phyloP scores from a whole-genome alignment of 2,113 vertebrate species.

The Promerops cafer region DNA sequence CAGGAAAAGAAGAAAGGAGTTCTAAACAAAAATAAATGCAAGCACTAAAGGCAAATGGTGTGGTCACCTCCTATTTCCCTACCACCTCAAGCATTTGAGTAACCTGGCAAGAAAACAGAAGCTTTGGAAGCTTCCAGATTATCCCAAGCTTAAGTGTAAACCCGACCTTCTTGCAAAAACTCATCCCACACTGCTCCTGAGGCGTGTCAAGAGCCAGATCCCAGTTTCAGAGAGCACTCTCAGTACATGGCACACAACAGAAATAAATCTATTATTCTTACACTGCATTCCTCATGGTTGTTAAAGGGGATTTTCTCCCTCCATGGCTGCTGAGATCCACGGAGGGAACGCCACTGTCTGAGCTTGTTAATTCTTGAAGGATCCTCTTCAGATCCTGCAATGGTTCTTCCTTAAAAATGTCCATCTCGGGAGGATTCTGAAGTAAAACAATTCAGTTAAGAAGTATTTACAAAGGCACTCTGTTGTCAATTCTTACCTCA shows the following conservation, averaged over 20 bases:
- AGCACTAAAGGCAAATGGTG: not conserved
- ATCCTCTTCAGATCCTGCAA: constrained; percentile 66
- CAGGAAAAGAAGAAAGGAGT: not conserved
- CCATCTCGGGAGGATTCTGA: constrained; percentile 43
- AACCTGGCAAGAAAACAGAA: not conserved
- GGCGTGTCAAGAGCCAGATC: not conserved
- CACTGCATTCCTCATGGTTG: not conserved
- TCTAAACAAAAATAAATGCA: not conserved
- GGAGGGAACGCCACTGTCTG: constrained; percentile 50
- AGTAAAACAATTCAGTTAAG: not conserved
- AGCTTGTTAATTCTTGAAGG: constrained; percentile 62
- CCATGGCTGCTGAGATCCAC: not conserved
- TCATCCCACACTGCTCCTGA: not conserved
- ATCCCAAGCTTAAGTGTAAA: not conserved
- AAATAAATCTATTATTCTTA: not conserved
- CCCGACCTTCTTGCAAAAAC: not conserved
- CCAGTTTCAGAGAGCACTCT: not conserved
- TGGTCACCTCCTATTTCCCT: not conserved
- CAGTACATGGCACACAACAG: not conserved
- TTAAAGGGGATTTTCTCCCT: not conserved
- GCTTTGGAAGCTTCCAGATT: not conserved
- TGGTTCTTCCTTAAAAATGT: constrained; percentile 57
- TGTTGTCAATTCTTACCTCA: not conserved
- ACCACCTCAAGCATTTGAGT: not conserved
- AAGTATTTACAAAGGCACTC: not conserved